These are phyloP conservation scores for Cynocephalus volans DNA, from an alignment of 2,113 vertebrate genomes.

Conservation along the genomic window DNA sequence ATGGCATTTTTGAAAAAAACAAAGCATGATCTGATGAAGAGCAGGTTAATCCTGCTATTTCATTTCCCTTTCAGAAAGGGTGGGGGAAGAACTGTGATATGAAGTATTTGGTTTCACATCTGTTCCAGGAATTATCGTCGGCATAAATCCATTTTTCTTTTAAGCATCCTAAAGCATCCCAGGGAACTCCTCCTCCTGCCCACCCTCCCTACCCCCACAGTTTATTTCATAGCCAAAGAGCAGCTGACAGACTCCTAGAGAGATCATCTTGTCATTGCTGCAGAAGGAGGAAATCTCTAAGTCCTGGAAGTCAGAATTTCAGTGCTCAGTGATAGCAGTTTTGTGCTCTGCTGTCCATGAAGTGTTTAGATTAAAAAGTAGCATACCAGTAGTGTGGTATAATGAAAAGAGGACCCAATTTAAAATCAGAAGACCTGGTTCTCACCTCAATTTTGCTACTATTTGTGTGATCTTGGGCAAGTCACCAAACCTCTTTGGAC, in stretches of 20 bases:
- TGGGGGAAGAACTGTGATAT: constrained; percentile 55
- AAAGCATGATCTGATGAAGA: constrained; percentile 70
- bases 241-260: constrained; percentile 75
- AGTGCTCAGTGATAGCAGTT: neutral
- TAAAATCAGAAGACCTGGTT: neutral
- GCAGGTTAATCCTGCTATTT: constrained; percentile 76
- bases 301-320: constrained; percentile 36
- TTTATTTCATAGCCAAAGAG: constrained; percentile 61
- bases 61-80: constrained; percentile 76
- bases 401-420: neutral
- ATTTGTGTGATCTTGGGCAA: neutral
- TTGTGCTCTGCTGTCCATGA: neutral
- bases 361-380: neutral
- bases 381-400: neutral
- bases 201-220: neutral
- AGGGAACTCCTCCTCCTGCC: constrained; percentile 41
- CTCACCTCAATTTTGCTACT: neutral
- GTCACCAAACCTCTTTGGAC: neutral
- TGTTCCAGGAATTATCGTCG: constrained; percentile 84
- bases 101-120: constrained; percentile 84
- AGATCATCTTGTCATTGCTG: constrained; percentile 63
- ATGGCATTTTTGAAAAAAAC: constrained; percentile 70
- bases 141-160: constrained; percentile 83
- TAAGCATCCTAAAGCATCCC: constrained; percentile 64
- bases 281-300: neutral